Evolutionary conservation across 2,888 invertebrate genomes (phyloP).

Genomic region (Cylloceria caligata): DNA sequence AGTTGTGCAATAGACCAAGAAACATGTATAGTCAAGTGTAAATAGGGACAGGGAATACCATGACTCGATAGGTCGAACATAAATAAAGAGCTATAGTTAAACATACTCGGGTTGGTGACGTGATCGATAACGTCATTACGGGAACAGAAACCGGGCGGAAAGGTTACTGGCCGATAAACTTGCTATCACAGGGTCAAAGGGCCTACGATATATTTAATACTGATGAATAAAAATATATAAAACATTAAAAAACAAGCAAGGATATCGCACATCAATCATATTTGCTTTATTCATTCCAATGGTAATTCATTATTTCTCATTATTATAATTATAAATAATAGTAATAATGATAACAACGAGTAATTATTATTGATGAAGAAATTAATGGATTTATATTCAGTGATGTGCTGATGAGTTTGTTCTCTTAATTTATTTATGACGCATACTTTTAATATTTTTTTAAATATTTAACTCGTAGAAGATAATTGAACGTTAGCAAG

Average conservation of each 20-base stretch:
- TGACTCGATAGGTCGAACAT: slow-evolving; percentile 21
- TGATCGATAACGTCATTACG: slow-evolving; percentile 65
- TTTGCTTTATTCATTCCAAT: background rate
- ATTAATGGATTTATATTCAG: background rate
- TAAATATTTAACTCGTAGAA: no score
- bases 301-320: background rate
- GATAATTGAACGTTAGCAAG: no score
- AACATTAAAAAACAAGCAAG: background rate
- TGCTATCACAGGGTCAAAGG: slow-evolving; percentile 19
- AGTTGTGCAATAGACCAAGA: background rate
- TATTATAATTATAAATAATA: background rate
- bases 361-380: no score
- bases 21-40: background rate
- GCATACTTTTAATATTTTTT: background rate
- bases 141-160: slow-evolving; percentile 57
- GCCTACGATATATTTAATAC: slow-evolving; percentile 38
- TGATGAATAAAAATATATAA: slow-evolving; percentile 7
- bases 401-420: background rate
- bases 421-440: background rate
- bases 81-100: slow-evolving; percentile 56
- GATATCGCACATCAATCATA: background rate
- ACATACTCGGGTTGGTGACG: slow-evolving; percentile 22
- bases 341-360: background rate
- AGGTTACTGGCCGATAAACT: slow-evolving; percentile 59
- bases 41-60: background rate